Conservation (phyloP, 2,888 invertebrate genomes). For the Pristionchus arcanus region DNA sequence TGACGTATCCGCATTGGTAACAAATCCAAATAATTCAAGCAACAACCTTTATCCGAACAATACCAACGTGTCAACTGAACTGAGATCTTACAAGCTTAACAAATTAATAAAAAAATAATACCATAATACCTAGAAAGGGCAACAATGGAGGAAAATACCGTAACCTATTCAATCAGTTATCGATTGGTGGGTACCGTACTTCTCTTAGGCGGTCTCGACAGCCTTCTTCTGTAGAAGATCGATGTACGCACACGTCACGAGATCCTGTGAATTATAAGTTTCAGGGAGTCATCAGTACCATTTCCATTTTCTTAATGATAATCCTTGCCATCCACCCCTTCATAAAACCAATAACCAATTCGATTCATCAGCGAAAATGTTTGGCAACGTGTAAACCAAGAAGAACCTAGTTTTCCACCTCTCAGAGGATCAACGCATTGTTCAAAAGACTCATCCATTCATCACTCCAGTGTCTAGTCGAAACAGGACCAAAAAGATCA, state of each 20-base stretch:
- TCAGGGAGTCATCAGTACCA: neutral
- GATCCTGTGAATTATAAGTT: constrained; percentile 82
- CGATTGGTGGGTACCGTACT: neutral
- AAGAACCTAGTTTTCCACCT: too few relatives aligned
- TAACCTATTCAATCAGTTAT: constrained; percentile 5
- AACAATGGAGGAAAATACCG: neutral
- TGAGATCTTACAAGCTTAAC: neutral
- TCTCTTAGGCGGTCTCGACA: neutral
- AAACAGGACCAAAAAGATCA: too few relatives aligned
- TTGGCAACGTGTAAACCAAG: too few relatives aligned
- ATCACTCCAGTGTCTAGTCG: too few relatives aligned
- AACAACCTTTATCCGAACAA: neutral
- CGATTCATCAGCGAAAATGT: too few relatives aligned
- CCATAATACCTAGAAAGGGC: neutral
- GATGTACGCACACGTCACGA: constrained; percentile 88
- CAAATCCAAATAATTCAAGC: neutral
- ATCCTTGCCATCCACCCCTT: too few relatives aligned
- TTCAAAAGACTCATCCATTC: too few relatives aligned
- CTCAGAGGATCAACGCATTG: too few relatives aligned
- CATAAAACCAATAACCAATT: too few relatives aligned
- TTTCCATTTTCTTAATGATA: too few relatives aligned
- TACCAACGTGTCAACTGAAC: neutral
- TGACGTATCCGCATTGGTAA: neutral
- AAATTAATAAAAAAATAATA: neutral
- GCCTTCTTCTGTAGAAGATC: constrained; percentile 81